Conservation (phyloP, 2,797 vertebrate genomes). For the Poecile montanus region DNA sequence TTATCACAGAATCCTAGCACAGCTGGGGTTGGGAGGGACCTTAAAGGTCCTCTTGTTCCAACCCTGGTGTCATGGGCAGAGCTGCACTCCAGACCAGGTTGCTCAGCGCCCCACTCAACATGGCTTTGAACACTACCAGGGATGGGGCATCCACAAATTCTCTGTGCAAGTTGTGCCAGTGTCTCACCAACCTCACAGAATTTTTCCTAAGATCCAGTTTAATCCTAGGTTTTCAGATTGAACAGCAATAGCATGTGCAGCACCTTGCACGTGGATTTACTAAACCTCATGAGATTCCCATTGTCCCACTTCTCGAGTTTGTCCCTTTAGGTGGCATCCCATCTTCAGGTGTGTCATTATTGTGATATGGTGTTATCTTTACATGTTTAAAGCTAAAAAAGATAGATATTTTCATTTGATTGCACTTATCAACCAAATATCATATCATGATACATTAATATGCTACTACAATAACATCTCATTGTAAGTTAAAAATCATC, state of each 20-base stretch:
- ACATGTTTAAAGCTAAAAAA: not conserved
- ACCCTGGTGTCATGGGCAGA: not conserved
- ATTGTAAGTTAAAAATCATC: not conserved
- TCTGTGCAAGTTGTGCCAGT: not conserved
- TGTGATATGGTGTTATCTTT: not conserved
- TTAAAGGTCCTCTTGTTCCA: not conserved
- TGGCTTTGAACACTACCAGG: not conserved
- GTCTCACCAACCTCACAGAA: not conserved
- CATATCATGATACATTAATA: not conserved
- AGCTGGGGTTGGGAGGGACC: not conserved
- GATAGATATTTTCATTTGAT: not conserved
- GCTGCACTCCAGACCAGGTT: not conserved
- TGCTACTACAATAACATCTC: not conserved
- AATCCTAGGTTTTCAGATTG: not conserved
- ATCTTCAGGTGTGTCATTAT: not conserved
- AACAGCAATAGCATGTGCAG: not conserved
- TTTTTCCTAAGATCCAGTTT: not conserved
- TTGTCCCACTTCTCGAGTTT: not conserved
- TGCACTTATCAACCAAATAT: not conserved
- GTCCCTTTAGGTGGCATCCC: no score
- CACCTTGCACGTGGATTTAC: accelerated
- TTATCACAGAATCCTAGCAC: not conserved
- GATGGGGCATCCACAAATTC: not conserved
- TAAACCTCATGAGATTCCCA: not conserved
- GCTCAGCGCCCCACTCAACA: not conserved